These are phyloP conservation scores for Diorhabda sublineata DNA, from an alignment of 1,140 invertebrate genomes.

Conservation along the genomic window DNA sequence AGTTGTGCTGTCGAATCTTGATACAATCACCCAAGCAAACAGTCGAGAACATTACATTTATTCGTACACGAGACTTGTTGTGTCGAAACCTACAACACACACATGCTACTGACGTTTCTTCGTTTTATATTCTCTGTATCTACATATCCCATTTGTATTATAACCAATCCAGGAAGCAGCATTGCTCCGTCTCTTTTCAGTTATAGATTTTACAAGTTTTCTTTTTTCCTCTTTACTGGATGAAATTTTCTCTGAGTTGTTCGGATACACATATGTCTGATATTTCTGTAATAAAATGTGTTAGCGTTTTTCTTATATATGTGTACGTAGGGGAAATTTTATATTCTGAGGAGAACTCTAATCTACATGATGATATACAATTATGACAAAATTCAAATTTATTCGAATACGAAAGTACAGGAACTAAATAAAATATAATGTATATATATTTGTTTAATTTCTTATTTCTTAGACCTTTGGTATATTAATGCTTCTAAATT, in stretches of 20 bases:
- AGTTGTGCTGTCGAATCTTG: conserved; percentile 34
- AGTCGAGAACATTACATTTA: conserved; percentile 13
- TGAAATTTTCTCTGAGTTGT: conserved; percentile 10
- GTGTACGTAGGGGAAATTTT: neutral
- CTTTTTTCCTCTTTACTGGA: conserved; percentile 13
- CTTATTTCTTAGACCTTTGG: no score
- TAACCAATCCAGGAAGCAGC: conserved; percentile 39
- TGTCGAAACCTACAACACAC: conserved; percentile 30
- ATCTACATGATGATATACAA: conserved; percentile 1
- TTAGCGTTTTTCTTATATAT: neutral
- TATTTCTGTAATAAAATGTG: neutral
- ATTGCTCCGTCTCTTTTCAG: conserved; percentile 30
- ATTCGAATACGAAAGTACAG: no score
- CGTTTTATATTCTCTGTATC: conserved; percentile 44
- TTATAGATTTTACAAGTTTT: conserved; percentile 34
- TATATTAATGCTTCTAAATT: no score
- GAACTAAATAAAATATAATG: no score
- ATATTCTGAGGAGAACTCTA: conserved; percentile 2
- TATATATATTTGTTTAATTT: no score
- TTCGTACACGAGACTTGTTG: neutral
- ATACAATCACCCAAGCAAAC: conserved; percentile 22
- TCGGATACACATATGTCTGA: conserved; percentile 1
- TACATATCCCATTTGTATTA: conserved; percentile 46
- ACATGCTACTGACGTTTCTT: conserved; percentile 44
- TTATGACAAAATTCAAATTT: conserved; percentile 4